Evolutionary conservation across 1,140 invertebrate species (phyloP), one percentile per base, ranked within the genome.

Genomic region (Tetramorium alpestre): DNA sequence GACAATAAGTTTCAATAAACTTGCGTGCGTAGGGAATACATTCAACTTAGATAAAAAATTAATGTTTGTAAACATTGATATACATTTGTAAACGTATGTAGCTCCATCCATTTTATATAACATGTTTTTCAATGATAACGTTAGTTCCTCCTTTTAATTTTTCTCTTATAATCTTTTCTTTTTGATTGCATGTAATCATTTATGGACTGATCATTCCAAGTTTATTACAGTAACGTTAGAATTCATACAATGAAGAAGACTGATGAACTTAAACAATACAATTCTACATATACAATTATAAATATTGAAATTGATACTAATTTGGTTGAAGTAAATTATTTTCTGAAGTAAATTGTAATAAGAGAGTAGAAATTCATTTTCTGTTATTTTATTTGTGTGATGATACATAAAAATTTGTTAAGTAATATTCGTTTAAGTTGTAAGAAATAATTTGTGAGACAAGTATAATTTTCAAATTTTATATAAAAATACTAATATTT

Each of bases 1-100:
- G 75, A 65, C 92, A 16, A 80, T 92, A 64, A 87, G 92, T 58
- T 85, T 93, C 41, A 96, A 96, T 87, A 96, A 95, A 91, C 96
- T 94, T 90, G 94, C 95, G 25, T 89, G 92, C 25, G 91, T 96
- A 44, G 95, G 95, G 64, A 94, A 92, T 87, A 94, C 95, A 38
- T 65, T 89, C 38, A 80, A 88, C 1, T 80, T 88, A 2, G 95
- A 96, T 38, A 33, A 33, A 33, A 33, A 33, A 33, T 33, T 33
- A 33, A 33, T 33, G 33, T 33, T 33, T 33, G 3, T 33, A 33
- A 33, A 33, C 33, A 33, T 33, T 11, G 7, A 47, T 47, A 11
- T 47, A 47, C 8, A 11, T 47, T 47, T 47, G 44, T 11, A 47
- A 47, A 47, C 44, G 11, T 47, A 8, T 47, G 11, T 25, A 69